phyloP scores from a whole-genome alignment of 2,113 vertebrate genomes.

The Pituophis catenifer region DNA sequence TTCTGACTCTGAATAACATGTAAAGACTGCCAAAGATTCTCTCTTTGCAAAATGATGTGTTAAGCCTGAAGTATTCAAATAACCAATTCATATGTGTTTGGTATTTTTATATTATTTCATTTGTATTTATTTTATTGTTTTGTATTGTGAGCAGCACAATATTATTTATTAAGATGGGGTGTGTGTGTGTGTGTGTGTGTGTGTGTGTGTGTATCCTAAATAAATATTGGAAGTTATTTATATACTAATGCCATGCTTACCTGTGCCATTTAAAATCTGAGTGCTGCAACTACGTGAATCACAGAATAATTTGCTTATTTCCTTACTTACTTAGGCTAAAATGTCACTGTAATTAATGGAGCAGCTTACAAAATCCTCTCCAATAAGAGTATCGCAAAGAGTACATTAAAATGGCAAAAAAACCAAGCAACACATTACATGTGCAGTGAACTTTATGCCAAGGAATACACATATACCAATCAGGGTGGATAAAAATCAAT shows the following conservation, averaged over 20 bases:
- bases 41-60: not conserved
- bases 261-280: not conserved
- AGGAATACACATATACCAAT: not conserved
- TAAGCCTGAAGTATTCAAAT: not conserved
- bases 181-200: too few species aligned
- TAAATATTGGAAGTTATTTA: not conserved
- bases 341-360: not conserved
- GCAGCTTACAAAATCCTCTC: not conserved
- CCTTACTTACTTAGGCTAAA: not conserved
- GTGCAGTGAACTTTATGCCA: not conserved
- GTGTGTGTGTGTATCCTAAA: not conserved
- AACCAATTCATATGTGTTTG: not conserved
- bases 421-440: not conserved
- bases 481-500: too few species aligned
- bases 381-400: not conserved
- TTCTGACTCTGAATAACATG: not conserved
- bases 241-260: not conserved
- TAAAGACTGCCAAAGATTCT: not conserved
- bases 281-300: not conserved
- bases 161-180: not conserved
- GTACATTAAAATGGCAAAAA: not conserved
- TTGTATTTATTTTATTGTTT: not conserved
- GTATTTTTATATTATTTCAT: not conserved
- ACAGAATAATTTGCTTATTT: not conserved
- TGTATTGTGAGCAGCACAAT: not conserved